phyloP scores from a whole-genome alignment of 2,888 invertebrate species.

The Ganaspis brasiliensis region DNA sequence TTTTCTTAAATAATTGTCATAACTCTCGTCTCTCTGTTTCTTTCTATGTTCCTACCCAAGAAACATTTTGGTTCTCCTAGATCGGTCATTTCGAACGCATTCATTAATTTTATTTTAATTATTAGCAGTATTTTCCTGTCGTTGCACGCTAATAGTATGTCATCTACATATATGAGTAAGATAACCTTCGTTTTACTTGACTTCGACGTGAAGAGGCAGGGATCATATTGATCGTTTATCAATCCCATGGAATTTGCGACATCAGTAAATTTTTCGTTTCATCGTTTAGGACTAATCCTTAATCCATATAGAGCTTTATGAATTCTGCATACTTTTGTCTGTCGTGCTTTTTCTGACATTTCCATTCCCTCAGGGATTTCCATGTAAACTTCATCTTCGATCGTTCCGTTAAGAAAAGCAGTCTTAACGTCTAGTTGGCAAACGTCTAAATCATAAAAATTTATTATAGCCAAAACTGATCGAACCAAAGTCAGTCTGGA shows the following conservation, averaged over 20 bases:
- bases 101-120: constrained; percentile 44
- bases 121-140: constrained; percentile 47
- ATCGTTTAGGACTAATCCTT: no score
- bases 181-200: constrained; percentile 44
- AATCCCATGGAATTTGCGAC: constrained; percentile 46
- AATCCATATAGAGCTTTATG: constrained; percentile 1
- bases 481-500: no score
- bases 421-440: no score
- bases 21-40: constrained; percentile 3
- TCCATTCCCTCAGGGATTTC: constrained; percentile 40
- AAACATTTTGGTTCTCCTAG: constrained; percentile 22
- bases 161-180: constrained; percentile 55
- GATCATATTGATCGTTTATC: constrained; percentile 53
- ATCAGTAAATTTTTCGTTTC: no score
- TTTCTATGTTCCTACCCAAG: constrained; percentile 25
- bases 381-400: no score
- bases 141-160: constrained; percentile 57
- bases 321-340: constrained; percentile 51
- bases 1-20: no score
- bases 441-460: no score
- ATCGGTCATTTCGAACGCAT: constrained; percentile 23
- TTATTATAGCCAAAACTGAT: no score
- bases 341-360: constrained; percentile 39
- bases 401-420: no score
- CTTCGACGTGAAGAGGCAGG: constrained; percentile 60